These are phyloP conservation scores for Tiliacea citrago DNA, from an alignment of 2,888 invertebrate genomes.

Conservation along the genomic window DNA sequence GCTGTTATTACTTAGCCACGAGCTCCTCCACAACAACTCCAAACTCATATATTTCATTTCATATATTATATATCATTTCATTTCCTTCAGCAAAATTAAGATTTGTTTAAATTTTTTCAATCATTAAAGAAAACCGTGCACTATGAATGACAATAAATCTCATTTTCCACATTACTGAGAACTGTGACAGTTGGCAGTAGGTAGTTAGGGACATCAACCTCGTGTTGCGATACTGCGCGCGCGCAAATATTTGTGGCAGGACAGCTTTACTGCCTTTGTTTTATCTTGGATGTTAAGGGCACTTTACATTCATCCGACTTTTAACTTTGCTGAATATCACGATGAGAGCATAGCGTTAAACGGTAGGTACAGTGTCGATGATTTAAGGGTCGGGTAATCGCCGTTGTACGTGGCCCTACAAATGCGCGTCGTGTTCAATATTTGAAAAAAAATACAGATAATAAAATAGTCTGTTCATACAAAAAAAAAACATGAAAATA, in stretches of 20 bases:
- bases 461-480: too few relatives aligned
- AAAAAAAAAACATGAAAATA: too few relatives aligned
- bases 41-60: too few relatives aligned
- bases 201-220: constrained; percentile 72
- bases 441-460: too few relatives aligned
- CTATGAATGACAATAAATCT: constrained; percentile 28
- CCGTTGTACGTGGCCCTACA: too few relatives aligned
- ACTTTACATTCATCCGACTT: constrained; percentile 5
- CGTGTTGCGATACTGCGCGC: constrained; percentile 66
- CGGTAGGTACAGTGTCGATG: too few relatives aligned
- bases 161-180: constrained; percentile 46
- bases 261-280: constrained; percentile 49
- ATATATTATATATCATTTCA: too few relatives aligned
- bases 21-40: too few relatives aligned
- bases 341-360: not conserved
- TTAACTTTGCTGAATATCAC: not conserved
- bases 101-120: not conserved
- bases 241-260: constrained; percentile 68
- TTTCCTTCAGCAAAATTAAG: not conserved
- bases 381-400: too few relatives aligned
- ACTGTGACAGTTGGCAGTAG: constrained; percentile 69
- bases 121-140: not conserved
- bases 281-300: constrained; percentile 44
- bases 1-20: too few relatives aligned
- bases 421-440: too few relatives aligned